A percentile compares a stretch with the other conserved stretches of the same genome.
These are phyloP conservation scores for Callocephalon fimbriatum DNA, from an alignment of 2,113 vertebrate genomes.

Conservation along the genomic window DNA sequence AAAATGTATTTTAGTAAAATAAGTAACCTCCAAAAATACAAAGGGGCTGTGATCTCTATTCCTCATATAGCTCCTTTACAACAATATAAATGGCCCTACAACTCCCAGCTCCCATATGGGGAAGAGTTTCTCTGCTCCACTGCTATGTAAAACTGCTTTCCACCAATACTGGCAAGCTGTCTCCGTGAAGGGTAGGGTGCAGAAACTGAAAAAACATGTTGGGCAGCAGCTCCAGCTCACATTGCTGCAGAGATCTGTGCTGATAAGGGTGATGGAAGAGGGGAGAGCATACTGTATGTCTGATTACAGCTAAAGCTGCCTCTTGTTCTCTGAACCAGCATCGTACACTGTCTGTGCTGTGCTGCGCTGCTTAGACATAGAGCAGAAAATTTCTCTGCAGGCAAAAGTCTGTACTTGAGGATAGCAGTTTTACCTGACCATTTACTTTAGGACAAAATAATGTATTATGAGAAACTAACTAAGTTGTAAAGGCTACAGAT, in stretches of 20 bases:
- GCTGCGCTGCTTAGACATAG: neutral
- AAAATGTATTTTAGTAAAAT: neutral
- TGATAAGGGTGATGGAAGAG: neutral
- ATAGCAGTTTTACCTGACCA: neutral
- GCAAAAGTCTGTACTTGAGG: neutral
- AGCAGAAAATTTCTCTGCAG: neutral
- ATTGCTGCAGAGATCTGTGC: neutral
- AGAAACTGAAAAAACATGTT: neutral
- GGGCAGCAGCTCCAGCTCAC: neutral
- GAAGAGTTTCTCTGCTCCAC: neutral
- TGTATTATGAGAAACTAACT: neutral
- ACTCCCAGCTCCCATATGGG: neutral
- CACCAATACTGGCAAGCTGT: neutral
- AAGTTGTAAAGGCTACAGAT: neutral
- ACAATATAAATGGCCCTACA: neutral
- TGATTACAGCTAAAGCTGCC: neutral
- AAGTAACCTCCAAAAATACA: neutral
- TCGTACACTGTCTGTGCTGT: accelerated
- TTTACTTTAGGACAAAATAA: neutral
- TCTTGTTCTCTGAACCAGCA: neutral
- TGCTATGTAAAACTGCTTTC: neutral
- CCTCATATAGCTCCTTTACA: neutral
- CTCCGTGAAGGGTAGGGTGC: neutral
- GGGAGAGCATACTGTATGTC: neutral
- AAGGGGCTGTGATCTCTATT: neutral